phyloP scores from a whole-genome alignment of 2,888 invertebrate genomes.

The Drosophila nigritarsus region DNA sequence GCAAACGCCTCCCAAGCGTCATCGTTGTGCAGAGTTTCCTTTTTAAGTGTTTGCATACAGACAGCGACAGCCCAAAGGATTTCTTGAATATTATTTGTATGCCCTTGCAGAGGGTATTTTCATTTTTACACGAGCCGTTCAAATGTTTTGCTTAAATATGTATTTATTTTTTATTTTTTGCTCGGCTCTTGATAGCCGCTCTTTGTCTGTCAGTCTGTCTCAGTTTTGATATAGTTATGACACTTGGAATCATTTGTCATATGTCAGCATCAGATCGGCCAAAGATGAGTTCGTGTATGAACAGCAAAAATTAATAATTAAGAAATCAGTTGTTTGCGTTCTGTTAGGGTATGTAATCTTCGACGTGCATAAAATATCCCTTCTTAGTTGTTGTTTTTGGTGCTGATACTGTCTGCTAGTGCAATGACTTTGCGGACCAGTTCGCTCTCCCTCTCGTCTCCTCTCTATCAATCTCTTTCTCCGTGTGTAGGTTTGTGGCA shows the following conservation, averaged over 20 bases:
- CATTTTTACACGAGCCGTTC: neutral
- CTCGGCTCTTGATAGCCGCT: no score
- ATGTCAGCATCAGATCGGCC: neutral
- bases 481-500: conserved; percentile 17
- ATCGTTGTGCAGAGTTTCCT: conserved; percentile 38
- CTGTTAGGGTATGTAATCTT: neutral
- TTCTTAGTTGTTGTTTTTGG: neutral
- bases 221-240: neutral
- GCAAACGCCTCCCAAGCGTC: conserved; percentile 43
- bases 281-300: neutral
- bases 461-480: neutral
- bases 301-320: neutral
- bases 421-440: conserved; percentile 49
- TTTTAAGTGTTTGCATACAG: conserved; percentile 62
- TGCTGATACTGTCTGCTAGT: conserved; percentile 7
- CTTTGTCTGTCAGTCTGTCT: neutral
- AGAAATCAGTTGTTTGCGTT: neutral
- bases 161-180: neutral
- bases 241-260: neutral
- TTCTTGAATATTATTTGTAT: conserved; percentile 23
- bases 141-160: neutral
- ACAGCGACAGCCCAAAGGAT: conserved; percentile 43
- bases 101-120: neutral
- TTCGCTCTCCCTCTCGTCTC: neutral
- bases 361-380: neutral